Evolutionary conservation across 2,888 invertebrate genomes (phyloP).

Genomic region (Malthinus seriepunctatus): DNA sequence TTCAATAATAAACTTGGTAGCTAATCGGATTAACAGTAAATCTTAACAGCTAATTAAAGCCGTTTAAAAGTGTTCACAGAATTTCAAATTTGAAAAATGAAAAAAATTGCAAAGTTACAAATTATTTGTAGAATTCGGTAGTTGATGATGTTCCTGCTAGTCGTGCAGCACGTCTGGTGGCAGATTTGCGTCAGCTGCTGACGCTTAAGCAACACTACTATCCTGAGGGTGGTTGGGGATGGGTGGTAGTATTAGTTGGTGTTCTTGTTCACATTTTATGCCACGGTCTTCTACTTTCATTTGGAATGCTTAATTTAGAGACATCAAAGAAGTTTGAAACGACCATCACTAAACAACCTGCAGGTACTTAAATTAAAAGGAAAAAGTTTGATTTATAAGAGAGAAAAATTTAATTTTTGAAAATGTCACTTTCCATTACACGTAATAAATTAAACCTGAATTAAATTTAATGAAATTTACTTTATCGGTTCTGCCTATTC

Average conservation of each 20-base stretch:
- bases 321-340: constrained; percentile 57
- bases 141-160: constrained; percentile 58
- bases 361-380: constrained; percentile 59
- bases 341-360: constrained; percentile 61
- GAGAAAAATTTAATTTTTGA: not conserved
- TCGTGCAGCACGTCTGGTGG: constrained; percentile 57
- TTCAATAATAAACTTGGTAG: no score
- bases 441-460: not conserved
- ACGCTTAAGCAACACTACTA: constrained; percentile 81
- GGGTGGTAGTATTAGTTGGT: constrained; percentile 75
- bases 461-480: constrained; percentile 12
- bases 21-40: no score
- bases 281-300: constrained; percentile 74
- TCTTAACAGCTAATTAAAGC: no score
- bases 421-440: not conserved
- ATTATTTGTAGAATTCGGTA: constrained; percentile 46
- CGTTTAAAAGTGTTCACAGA: constrained; percentile 1
- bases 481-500: constrained; percentile 4
- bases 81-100: constrained; percentile 1
- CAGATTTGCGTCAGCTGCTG: constrained; percentile 62
- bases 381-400: not conserved
- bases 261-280: constrained; percentile 74
- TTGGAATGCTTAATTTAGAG: constrained; percentile 56
- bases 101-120: constrained; percentile 5
- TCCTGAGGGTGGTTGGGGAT: constrained; percentile 89